These are phyloP conservation scores for Cyanistes caeruleus DNA, from an alignment of 2,113 vertebrate genomes.

Conservation along the genomic window DNA sequence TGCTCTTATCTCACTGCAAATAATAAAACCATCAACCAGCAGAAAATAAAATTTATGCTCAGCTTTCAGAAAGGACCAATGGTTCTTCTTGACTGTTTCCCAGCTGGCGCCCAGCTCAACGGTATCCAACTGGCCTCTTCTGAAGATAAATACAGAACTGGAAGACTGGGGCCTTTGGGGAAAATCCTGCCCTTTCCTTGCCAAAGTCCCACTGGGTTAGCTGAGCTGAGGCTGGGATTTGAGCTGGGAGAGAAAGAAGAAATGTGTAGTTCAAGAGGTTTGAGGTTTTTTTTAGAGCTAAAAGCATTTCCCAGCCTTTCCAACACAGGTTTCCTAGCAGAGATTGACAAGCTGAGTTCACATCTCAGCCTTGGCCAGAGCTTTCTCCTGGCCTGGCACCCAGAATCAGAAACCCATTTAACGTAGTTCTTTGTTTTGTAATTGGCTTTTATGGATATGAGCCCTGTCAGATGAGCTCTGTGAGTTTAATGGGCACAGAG, in stretches of 20 bases:
- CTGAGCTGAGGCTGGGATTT: neutral
- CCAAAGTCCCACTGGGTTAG: neutral
- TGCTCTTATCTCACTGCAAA: neutral
- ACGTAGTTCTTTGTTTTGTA: neutral
- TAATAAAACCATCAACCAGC: neutral
- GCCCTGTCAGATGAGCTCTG: conserved; percentile 22
- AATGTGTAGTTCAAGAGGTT: neutral
- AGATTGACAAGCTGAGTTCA: neutral
- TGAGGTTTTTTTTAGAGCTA: neutral
- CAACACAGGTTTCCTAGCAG: neutral
- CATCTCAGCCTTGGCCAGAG: neutral
- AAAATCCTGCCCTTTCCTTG: conserved; percentile 37
- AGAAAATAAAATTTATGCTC: neutral
- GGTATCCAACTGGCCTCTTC: neutral
- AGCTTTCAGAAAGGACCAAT: neutral
- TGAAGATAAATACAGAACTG: conserved; percentile 6
- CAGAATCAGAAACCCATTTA: conserved; percentile 4
- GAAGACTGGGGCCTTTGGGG: neutral
- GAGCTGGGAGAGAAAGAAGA: neutral
- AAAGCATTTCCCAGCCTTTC: neutral
- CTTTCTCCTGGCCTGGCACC: neutral
- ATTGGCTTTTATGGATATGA: conserved; percentile 6
- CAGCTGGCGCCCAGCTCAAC: neutral
- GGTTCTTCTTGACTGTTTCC: neutral
- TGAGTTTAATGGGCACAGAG: conserved; percentile 41